Evolutionary conservation across 2,888 invertebrate genomes (phyloP).

Genomic region (Lumbricus terrestris): DNA sequence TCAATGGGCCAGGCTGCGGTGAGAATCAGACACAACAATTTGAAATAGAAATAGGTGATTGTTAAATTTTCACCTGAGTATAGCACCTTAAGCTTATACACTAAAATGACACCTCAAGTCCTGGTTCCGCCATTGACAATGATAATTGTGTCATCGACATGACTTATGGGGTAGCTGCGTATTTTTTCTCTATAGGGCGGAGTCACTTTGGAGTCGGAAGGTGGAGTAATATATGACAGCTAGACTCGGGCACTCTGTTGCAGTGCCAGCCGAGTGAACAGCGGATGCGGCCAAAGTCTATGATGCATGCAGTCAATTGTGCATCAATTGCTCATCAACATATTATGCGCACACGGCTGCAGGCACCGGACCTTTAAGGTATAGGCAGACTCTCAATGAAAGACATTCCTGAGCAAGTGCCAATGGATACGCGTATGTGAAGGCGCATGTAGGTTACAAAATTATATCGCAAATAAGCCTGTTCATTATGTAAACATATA

Average conservation of each 20-base stretch:
- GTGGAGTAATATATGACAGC: neutral
- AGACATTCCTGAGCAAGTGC: conserved; percentile 3
- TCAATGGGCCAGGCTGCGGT: no score
- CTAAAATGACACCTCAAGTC: neutral
- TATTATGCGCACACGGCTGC: neutral
- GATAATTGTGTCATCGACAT: neutral
- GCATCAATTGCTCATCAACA: neutral
- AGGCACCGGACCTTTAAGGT: neutral
- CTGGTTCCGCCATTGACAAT: neutral
- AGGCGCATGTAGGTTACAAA: neutral
- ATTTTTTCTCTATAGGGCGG: neutral
- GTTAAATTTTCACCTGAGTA: no score
- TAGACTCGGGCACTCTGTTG: neutral
- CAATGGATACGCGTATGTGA: neutral
- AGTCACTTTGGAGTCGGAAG: neutral
- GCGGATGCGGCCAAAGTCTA: neutral
- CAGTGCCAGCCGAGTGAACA: neutral
- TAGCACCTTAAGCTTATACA: no score
- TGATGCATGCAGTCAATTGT: neutral
- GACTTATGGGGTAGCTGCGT: neutral
- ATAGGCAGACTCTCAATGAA: neutral
- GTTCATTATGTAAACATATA: no score
- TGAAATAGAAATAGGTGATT: neutral
- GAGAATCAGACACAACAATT: neutral
- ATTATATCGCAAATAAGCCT: no score